Percentiles rank a stretch among this genome's conserved stretches.
Conservation (phyloP, 2,888 invertebrate species). For the Chrysina gloriosa region DNA sequence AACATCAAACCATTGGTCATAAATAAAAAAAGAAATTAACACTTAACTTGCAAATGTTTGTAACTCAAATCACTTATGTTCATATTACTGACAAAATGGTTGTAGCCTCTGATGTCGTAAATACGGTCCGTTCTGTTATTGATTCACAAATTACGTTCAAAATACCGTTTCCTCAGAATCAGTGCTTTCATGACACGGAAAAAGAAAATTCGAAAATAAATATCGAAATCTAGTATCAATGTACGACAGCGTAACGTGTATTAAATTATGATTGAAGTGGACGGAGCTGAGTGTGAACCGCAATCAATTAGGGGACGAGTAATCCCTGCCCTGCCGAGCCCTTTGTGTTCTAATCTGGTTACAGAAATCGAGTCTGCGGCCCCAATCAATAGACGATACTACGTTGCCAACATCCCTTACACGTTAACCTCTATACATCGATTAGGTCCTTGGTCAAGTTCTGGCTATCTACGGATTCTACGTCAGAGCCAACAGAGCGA, state of each 20-base stretch:
- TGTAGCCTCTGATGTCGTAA: too few relatives aligned
- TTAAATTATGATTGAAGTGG: conserved; percentile 54
- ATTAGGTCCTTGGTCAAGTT: conserved; percentile 34
- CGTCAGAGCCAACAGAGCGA: not conserved
- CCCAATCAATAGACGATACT: conserved; percentile 42
- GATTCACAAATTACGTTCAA: too few relatives aligned
- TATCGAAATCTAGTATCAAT: conserved; percentile 37
- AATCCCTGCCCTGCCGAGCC: conserved; percentile 51
- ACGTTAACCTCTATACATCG: conserved; percentile 35
- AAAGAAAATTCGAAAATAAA: conserved; percentile 19
- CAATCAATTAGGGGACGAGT: conserved; percentile 54
- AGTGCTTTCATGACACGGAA: not conserved
- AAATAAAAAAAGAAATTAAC: too few relatives aligned
- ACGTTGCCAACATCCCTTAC: conserved; percentile 37
- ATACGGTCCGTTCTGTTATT: too few relatives aligned
- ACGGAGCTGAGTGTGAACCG: conserved; percentile 52
- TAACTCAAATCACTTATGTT: too few relatives aligned
- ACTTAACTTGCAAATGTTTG: too few relatives aligned
- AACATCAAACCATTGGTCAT: too few relatives aligned
- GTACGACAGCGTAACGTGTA: conserved; percentile 47
- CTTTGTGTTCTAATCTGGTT: conserved; percentile 62
- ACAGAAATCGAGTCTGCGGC: conserved; percentile 58
- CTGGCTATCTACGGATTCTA: conserved; percentile 5
- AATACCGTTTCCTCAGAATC: not conserved
- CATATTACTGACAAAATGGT: too few relatives aligned